Conservation (phyloP, 1,140 invertebrate genomes). For the Sycobia sp. region DNA sequence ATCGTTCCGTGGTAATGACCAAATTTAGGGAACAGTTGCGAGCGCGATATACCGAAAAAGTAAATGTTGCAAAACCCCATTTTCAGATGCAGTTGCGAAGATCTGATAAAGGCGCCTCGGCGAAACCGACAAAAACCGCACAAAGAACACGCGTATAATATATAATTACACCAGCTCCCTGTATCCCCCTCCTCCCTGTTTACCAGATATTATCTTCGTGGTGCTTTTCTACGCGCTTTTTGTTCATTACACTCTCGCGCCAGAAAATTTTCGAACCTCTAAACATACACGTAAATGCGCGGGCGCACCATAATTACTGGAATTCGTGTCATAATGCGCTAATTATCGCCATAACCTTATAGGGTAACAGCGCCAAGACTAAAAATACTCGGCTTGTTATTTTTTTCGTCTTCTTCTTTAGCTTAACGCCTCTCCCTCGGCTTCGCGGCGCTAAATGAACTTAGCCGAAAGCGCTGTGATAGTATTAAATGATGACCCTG, state of each 20-base stretch:
- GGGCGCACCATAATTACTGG: background rate
- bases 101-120: slow-evolving; percentile 10
- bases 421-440: no score
- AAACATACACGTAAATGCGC: background rate
- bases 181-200: no score
- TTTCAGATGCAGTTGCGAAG: background rate
- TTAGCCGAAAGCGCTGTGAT: no score
- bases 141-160: slow-evolving; percentile 8
- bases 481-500: no score
- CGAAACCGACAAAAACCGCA: background rate
- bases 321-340: slow-evolving; percentile 18
- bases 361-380: background rate
- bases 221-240: background rate
- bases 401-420: background rate
- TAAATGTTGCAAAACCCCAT: background rate
- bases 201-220: slow-evolving; percentile 5
- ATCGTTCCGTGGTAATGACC: background rate
- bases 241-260: background rate
- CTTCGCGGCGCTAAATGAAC: background rate
- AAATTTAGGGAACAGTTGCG: background rate
- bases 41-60: background rate
- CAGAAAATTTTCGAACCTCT: background rate
- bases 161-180: slow-evolving; percentile 17
- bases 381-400: background rate
- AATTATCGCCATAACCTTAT: slow-evolving; percentile 17